Percentiles rank a stretch among this genome's conserved stretches.
phyloP scores from a whole-genome alignment of 2,888 invertebrate species.

The Monochamus alternatus region DNA sequence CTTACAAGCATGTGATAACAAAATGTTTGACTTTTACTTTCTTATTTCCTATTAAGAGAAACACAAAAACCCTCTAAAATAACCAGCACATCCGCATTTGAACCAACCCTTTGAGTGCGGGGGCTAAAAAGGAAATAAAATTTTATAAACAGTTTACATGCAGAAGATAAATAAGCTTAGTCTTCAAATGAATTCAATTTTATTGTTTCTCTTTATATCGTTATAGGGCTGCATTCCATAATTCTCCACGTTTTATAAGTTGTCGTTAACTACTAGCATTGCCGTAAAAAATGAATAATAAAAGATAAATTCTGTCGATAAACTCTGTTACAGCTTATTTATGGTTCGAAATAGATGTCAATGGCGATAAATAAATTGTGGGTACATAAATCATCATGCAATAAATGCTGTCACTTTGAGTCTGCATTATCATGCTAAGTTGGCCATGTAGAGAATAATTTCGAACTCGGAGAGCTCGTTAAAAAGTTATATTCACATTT shows the following conservation, averaged over 20 bases:
- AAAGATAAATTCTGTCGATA: conserved; percentile 2
- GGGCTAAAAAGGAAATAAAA: conserved; percentile 5
- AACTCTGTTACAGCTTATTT: conserved; percentile 9
- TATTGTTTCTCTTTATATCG: background rate
- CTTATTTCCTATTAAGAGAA: background rate
- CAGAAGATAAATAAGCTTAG: background rate
- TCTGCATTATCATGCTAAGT: background rate
- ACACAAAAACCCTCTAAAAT: background rate
- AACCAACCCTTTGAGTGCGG: conserved; percentile 2
- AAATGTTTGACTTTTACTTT: background rate
- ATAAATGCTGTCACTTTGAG: conserved; percentile 2
- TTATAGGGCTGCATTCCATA: background rate
- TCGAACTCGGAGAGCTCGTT: too few species aligned
- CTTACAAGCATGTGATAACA: too few species aligned
- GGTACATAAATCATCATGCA: conserved; percentile 10
- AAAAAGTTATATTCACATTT: too few species aligned
- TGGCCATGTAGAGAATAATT: too few species aligned
- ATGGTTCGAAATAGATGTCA: conserved; percentile 12
- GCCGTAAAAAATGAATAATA: conserved; percentile 4
- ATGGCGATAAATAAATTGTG: background rate
- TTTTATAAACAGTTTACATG: background rate
- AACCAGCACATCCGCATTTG: background rate
- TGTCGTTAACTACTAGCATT: background rate
- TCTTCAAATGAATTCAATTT: background rate
- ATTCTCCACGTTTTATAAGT: background rate